Conservation (phyloP, 2,113 vertebrate genomes). For the Furnarius figulus region DNA sequence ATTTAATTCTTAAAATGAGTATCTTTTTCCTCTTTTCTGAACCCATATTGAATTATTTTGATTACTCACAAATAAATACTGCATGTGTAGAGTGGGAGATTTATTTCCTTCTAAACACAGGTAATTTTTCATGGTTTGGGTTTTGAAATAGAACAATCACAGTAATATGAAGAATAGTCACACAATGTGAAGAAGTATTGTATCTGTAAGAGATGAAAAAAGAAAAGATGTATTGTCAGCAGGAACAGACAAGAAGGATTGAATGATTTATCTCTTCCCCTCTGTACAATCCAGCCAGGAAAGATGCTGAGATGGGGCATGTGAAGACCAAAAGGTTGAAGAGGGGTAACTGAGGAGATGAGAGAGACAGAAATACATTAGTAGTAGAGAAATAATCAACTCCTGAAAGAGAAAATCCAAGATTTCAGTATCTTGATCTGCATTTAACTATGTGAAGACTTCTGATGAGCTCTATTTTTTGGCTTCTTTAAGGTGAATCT, state of each 20-base stretch:
- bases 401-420: background rate
- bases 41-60: background rate
- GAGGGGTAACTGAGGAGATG: background rate
- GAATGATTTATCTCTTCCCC: background rate
- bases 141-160: background rate
- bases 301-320: background rate
- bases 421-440: background rate
- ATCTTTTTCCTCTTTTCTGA: background rate
- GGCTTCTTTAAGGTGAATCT: background rate
- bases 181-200: background rate
- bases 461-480: background rate
- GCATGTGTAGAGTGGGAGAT: background rate
- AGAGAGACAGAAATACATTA: background rate
- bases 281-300: background rate
- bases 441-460: background rate
- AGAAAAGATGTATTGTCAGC: background rate
- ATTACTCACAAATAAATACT: background rate
- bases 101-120: background rate
- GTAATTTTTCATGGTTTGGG: background rate
- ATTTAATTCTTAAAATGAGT: slow-evolving; percentile 33
- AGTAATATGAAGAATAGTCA: background rate
- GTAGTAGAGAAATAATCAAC: background rate
- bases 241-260: background rate
- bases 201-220: background rate
- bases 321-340: background rate